These are phyloP conservation scores for Drosophila quadrilineata DNA, from an alignment of 1,140 invertebrate species.

Conservation along the genomic window DNA sequence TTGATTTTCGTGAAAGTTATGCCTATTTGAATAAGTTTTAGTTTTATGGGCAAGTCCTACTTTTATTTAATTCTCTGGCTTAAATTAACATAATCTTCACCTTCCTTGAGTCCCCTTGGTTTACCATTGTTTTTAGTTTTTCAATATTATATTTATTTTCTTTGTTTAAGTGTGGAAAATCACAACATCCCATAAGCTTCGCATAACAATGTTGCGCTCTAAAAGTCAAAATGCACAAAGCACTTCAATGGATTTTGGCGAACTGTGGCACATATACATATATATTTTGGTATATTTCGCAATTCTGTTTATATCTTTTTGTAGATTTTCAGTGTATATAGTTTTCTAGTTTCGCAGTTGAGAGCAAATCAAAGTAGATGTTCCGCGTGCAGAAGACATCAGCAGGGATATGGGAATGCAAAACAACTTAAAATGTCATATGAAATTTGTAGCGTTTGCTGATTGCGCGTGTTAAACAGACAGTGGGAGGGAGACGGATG, in stretches of 20 bases:
- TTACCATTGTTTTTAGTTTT: too few relatives aligned
- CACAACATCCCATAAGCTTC: too few relatives aligned
- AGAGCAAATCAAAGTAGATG: constrained; percentile 33
- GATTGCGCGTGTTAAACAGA: constrained; percentile 73
- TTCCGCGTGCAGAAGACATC: background rate
- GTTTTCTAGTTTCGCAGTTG: constrained; percentile 13
- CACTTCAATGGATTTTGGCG: constrained; percentile 51
- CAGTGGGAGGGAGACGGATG: constrained; percentile 10
- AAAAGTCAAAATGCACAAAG: constrained; percentile 55
- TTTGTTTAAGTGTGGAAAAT: too few relatives aligned
- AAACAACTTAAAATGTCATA: constrained; percentile 79
- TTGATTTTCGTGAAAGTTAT: too few relatives aligned
- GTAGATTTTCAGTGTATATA: constrained; percentile 29
- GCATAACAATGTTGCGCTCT: constrained; percentile 52
- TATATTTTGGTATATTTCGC: constrained; percentile 14
- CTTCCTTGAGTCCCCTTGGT: too few relatives aligned
- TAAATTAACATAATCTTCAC: too few relatives aligned
- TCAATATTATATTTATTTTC: too few relatives aligned
- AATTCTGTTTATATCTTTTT: too few relatives aligned
- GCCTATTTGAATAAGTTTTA: too few relatives aligned
- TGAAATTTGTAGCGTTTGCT: constrained; percentile 75
- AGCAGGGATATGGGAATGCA: constrained; percentile 48
- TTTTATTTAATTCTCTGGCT: too few relatives aligned
- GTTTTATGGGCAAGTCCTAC: too few relatives aligned
- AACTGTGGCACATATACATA: too few relatives aligned